These are phyloP conservation scores for Spinus pinus DNA, from an alignment of 2,797 vertebrate genomes.

Conservation along the genomic window DNA sequence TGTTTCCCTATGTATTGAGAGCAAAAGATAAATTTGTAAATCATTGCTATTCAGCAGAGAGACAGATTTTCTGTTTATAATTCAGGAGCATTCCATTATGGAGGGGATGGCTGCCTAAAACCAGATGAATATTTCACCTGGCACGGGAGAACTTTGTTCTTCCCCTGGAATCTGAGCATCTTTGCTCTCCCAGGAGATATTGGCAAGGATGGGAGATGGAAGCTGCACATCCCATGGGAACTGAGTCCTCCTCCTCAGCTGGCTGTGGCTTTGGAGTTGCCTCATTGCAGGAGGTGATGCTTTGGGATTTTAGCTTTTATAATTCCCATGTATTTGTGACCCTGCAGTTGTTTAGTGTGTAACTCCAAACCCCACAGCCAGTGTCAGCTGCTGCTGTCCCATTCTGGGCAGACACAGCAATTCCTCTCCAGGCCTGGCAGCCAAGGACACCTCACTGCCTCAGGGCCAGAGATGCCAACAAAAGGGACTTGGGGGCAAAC, in stretches of 20 bases:
- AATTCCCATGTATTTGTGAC: rapidly evolving
- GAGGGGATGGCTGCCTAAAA: background rate
- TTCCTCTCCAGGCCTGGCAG: background rate
- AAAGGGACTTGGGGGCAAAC: background rate
- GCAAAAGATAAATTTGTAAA: background rate
- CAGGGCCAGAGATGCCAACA: background rate
- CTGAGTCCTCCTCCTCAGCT: background rate
- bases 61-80: background rate
- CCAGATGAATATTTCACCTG: background rate
- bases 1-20: background rate
- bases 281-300: background rate
- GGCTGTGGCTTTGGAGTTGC: background rate
- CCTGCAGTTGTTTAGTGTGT: rapidly evolving
- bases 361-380: rapidly evolving
- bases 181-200: background rate
- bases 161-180: background rate
- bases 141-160: background rate
- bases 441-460: background rate
- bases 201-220: background rate
- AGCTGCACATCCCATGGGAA: background rate
- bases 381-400: background rate
- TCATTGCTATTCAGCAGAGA: background rate
- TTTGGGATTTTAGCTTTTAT: background rate
- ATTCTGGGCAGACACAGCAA: background rate
- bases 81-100: background rate